phyloP scores from a whole-genome alignment of 2,797 vertebrate genomes.

The Manis crassicaudata region DNA sequence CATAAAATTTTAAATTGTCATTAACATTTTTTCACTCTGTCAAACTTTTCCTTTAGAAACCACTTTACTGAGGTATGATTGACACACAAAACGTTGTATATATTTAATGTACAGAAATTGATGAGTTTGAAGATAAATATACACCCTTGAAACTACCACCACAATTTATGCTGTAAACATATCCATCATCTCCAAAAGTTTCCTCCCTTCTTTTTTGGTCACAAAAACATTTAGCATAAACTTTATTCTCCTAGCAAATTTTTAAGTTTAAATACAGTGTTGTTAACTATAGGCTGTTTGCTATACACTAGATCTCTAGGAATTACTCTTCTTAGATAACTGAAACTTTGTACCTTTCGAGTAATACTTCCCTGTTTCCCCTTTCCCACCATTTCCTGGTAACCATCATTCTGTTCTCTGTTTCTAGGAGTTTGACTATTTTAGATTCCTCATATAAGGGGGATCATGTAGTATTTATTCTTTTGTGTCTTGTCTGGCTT shows the following conservation, averaged over 20 bases:
- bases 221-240: not conserved
- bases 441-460: not conserved
- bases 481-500: not conserved
- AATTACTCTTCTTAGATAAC: not conserved
- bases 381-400: not conserved
- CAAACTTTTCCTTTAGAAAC: not conserved
- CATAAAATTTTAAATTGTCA: not conserved
- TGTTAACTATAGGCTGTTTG: not conserved
- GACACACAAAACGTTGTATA: not conserved
- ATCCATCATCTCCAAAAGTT: not conserved
- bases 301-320: not conserved
- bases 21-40: not conserved
- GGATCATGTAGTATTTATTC: not conserved
- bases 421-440: not conserved
- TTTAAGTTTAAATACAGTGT: not conserved
- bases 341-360: not conserved
- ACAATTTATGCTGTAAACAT: not conserved
- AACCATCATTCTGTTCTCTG: not conserved
- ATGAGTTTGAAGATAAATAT: not conserved
- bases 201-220: not conserved
- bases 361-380: not conserved
- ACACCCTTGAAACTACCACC: not conserved
- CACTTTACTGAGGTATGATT: not conserved
- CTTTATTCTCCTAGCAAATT: not conserved
- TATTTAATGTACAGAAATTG: not conserved